A percentile compares a stretch with the other conserved stretches of the same genome.
These are phyloP conservation scores for Eilema griseolum DNA, from an alignment of 2,888 invertebrate genomes.

Conservation along the genomic window DNA sequence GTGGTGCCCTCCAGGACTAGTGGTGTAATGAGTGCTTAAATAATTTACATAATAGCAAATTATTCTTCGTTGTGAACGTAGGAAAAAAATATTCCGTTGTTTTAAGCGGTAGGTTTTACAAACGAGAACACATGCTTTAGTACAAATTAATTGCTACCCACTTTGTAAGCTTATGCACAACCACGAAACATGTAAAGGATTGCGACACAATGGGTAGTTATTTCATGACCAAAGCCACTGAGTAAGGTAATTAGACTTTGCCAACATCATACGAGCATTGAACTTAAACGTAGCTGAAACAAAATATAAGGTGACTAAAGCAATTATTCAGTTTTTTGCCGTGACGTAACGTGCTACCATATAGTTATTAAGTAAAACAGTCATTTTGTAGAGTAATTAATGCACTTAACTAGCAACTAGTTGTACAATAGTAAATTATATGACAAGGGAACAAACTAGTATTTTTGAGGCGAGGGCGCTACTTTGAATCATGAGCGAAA, in stretches of 20 bases:
- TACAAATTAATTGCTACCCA: conserved; percentile 3
- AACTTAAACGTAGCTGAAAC: neutral
- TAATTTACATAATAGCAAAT: too few relatives aligned
- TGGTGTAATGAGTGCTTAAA: too few relatives aligned
- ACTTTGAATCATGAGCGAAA: too few relatives aligned
- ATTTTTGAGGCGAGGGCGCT: too few relatives aligned
- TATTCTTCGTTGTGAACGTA: neutral
- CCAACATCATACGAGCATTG: neutral
- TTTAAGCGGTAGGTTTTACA: neutral
- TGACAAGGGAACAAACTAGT: too few relatives aligned
- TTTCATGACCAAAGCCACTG: neutral
- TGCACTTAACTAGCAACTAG: conserved; percentile 31
- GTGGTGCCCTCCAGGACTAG: too few relatives aligned
- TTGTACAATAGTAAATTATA: conserved; percentile 23
- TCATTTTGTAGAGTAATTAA: conserved; percentile 30
- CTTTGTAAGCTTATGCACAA: neutral
- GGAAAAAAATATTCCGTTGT: neutral
- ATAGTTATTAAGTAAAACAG: neutral
- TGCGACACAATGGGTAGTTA: neutral
- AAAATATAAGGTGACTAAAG: neutral
- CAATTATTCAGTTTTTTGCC: neutral
- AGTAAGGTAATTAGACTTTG: neutral
- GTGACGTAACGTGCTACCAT: neutral
- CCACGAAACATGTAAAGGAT: neutral
- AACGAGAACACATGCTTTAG: neutral